Base-by-base conservation (phyloP, 1,140 invertebrate genomes). In the Diuraphis noxia region DNA sequence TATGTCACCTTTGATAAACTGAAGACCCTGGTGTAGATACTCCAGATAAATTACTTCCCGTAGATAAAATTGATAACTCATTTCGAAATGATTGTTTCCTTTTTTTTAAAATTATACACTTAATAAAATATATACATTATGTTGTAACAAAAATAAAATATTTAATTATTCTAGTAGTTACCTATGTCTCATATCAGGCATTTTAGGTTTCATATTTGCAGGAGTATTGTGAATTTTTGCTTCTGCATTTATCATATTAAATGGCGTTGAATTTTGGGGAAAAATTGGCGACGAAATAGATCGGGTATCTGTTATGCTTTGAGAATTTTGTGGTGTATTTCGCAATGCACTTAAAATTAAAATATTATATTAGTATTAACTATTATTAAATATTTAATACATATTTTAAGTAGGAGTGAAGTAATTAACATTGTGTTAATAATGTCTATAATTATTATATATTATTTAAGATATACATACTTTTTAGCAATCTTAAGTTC, bases 31-130 rank as follows among this genome's bases (percentile, higher is more conserved):
- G 63, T 2, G 72, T 77, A 25, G 30, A 40, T 10, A 90, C 40
- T 46, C 72, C 72, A 46, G 88, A 79, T 43, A 8, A 19, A 13
- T n/a, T 41, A 90, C 88, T 79, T 79, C 19, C 63, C 9, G 63
- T 36, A 34, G 63, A 89, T n/a, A 79, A 43, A 13, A 36, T 36
- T 36, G 88, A 89, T 77, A 77, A n/a, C 2, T 79, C 46, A 41
- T 40, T 77, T 90, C 34, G 25, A 36, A 90, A 34, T 30, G 72
- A 90, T 25, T 90, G 88, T 79, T 77, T 90, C 38, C 63, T 88
- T 38, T 52, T 88, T 88, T 72, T 88, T n/a, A n/a, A 63, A 88
- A 36, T 88, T 40, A 40, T 40, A 30, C 19, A 63, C 41, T 88
- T 30, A 30, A 38, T 23, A 41, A 88, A n/a, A 88, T 72, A 10